These are phyloP conservation scores for Mythimna lalbum DNA, from an alignment of 2,888 invertebrate species.

Conservation along the genomic window DNA sequence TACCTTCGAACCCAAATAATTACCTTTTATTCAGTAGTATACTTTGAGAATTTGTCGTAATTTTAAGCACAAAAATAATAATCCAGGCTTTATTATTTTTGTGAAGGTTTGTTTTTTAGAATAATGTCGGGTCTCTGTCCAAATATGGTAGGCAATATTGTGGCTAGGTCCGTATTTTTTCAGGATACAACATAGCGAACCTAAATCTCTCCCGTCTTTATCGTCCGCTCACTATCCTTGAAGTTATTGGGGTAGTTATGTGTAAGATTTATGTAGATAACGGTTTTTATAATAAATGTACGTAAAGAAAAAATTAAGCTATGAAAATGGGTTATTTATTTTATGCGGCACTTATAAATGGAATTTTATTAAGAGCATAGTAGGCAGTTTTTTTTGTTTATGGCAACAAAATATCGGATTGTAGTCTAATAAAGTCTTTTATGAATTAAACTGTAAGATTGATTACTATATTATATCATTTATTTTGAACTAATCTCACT, in stretches of 20 bases:
- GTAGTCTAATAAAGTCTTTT: too few species aligned
- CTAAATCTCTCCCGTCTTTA: slow-evolving; percentile 21
- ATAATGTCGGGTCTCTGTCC: not conserved
- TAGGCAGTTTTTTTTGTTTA: too few species aligned
- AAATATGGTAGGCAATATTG: slow-evolving; percentile 10
- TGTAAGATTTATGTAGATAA: slow-evolving; percentile 17
- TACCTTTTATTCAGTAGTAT: slow-evolving; percentile 46
- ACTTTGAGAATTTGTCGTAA: slow-evolving; percentile 43
- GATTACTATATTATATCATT: too few species aligned
- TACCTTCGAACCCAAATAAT: slow-evolving; percentile 59
- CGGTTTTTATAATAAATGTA: not conserved
- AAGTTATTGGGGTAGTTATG: slow-evolving; percentile 24
- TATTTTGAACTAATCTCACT: too few species aligned
- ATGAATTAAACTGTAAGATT: too few species aligned
- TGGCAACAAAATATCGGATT: too few species aligned
- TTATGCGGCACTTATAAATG: not conserved
- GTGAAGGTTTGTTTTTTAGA: slow-evolving; percentile 19
- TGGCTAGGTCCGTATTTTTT: slow-evolving; percentile 16
- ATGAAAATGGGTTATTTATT: not conserved
- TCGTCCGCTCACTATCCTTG: slow-evolving; percentile 19
- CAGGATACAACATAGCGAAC: slow-evolving; percentile 11
- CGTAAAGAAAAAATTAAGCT: not conserved
- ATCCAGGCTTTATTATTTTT: slow-evolving; percentile 20
- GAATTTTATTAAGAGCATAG: not conserved
- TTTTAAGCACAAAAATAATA: slow-evolving; percentile 21